phyloP scores from a whole-genome alignment of 2,797 vertebrate genomes.

The Denticeps clupeoides region DNA sequence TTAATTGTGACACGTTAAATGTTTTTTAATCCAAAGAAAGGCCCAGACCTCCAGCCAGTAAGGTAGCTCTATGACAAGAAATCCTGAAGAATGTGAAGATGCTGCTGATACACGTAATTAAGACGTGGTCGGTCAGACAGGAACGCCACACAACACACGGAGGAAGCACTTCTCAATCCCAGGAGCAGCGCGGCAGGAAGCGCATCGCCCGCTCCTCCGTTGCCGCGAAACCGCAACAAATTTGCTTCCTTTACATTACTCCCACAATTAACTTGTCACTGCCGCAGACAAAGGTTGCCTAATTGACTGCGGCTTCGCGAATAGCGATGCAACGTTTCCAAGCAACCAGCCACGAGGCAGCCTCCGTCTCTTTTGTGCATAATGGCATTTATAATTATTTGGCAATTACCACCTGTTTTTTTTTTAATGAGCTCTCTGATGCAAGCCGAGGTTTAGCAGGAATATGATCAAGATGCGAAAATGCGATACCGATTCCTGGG shows the following conservation, averaged over 20 bases:
- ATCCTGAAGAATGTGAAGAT: too few species aligned
- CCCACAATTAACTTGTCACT: slow-evolving; percentile 53
- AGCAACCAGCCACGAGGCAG: slow-evolving; percentile 42
- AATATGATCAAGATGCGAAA: slow-evolving; percentile 10
- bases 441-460: background rate
- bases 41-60: too few species aligned
- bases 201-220: slow-evolving; percentile 28
- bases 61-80: too few species aligned
- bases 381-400: slow-evolving; percentile 35
- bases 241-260: slow-evolving; percentile 45
- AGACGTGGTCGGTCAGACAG: too few species aligned
- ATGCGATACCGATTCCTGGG: slow-evolving; percentile 10
- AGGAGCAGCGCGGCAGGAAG: background rate
- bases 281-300: slow-evolving; percentile 35
- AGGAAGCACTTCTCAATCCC: too few species aligned
- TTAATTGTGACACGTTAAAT: too few species aligned
- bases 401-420: slow-evolving; percentile 24
- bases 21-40: too few species aligned
- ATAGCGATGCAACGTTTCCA: slow-evolving; percentile 49
- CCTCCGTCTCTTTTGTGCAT: slow-evolving; percentile 21
- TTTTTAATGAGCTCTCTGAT: slow-evolving; percentile 17
- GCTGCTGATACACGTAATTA: too few species aligned
- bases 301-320: slow-evolving; percentile 49
- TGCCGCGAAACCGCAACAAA: slow-evolving; percentile 43
- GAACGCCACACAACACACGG: too few species aligned